Percentiles rank a stretch among this genome's conserved stretches.
phyloP scores from a whole-genome alignment of 2,888 invertebrate species.

The Aelia acuminata region DNA sequence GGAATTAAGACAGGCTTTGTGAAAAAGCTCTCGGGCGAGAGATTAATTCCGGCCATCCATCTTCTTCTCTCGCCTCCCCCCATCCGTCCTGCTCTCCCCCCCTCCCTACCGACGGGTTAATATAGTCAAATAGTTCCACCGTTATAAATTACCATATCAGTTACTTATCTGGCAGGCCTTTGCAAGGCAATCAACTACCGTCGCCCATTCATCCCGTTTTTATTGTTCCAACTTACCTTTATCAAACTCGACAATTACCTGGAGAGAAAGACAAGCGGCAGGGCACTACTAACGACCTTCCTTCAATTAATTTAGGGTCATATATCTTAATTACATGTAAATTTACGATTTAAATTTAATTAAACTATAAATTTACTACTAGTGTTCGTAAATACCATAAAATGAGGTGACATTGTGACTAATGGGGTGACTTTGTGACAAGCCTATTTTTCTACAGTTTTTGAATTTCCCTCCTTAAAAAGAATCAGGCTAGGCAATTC shows the following conservation, averaged over 20 bases:
- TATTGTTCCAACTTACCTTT: conserved; percentile 11
- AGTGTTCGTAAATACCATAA: too few species aligned
- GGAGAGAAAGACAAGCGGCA: background rate
- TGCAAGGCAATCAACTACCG: conserved; percentile 13
- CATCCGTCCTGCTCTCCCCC: background rate
- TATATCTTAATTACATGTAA: too few species aligned
- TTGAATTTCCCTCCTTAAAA: too few species aligned
- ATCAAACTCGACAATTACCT: background rate
- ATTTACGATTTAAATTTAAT: too few species aligned
- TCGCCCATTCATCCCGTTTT: background rate
- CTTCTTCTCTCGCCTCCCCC: conserved; percentile 6
- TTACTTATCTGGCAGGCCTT: conserved; percentile 33
- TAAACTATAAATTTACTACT: too few species aligned
- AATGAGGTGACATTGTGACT: too few species aligned
- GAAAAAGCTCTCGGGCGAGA: background rate
- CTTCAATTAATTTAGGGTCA: too few species aligned
- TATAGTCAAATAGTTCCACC: conserved; percentile 20
- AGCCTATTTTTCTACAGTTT: too few species aligned
- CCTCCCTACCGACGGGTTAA: conserved; percentile 7
- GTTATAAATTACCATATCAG: conserved; percentile 46
- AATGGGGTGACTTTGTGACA: too few species aligned
- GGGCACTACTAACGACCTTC: too few species aligned
- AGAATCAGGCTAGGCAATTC: too few species aligned
- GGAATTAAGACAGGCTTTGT: conserved; percentile 14
- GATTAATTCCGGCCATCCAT: conserved; percentile 42